Percentiles rank a stretch among this genome's conserved stretches.
These are phyloP conservation scores for Cryptophagus acutangulus DNA, from an alignment of 2,888 invertebrate species.

Conservation along the genomic window DNA sequence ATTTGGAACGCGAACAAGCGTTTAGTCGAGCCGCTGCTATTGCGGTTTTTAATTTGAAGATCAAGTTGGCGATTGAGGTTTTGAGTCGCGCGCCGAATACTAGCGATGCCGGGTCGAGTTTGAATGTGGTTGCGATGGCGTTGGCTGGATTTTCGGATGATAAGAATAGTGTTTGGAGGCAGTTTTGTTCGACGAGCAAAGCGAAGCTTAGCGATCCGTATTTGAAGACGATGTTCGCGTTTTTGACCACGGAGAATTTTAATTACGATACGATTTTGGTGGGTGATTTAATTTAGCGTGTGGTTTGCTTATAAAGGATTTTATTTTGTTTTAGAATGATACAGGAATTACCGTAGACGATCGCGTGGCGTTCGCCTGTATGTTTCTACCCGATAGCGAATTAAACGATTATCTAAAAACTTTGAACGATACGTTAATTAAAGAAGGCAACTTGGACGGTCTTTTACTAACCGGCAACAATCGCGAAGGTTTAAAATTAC, in stretches of 20 bases:
- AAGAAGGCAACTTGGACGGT: constrained; percentile 77
- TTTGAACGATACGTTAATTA: constrained; percentile 64
- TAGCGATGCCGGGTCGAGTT: constrained; percentile 39
- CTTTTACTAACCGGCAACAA: constrained; percentile 77
- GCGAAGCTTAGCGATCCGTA: constrained; percentile 83
- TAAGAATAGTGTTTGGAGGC: constrained; percentile 72
- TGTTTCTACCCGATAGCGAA: constrained; percentile 75
- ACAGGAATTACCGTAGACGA: constrained; percentile 80
- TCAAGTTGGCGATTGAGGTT: constrained; percentile 80
- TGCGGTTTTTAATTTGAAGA: constrained; percentile 82
- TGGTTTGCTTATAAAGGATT: not conserved
- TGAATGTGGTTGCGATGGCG: constrained; percentile 72
- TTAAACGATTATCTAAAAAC: constrained; percentile 73
- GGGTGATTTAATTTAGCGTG: constrained; percentile 18
- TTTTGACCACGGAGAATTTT: constrained; percentile 76
- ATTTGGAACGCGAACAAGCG: constrained; percentile 67
- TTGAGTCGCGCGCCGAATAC: constrained; percentile 64
- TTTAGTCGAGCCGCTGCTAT: constrained; percentile 85
- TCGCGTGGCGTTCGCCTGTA: constrained; percentile 85
- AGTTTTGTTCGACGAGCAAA: constrained; percentile 67
- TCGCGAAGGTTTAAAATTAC: constrained; percentile 68
- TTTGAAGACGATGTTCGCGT: constrained; percentile 84
- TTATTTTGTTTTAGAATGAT: constrained; percentile 61
- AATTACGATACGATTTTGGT: constrained; percentile 74
- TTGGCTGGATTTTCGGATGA: constrained; percentile 83